Evolutionary conservation across 2,888 invertebrate species (phyloP).

Genomic region (Cryptus viduatorius): DNA sequence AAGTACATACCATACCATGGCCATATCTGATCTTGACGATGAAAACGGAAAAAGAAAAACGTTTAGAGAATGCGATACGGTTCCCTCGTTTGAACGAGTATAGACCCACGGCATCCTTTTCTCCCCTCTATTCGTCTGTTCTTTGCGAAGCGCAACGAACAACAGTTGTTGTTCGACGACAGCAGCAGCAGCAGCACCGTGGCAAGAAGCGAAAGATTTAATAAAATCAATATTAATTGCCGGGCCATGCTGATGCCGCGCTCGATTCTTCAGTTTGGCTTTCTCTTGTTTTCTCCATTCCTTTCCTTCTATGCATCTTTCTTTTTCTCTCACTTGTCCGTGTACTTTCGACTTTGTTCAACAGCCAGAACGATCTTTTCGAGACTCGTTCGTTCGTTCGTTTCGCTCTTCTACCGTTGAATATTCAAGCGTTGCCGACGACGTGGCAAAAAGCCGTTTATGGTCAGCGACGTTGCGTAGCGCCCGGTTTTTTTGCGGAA

Average conservation of each 20-base stretch:
- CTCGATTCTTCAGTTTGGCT: slow-evolving; percentile 42
- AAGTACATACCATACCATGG: slow-evolving; percentile 13
- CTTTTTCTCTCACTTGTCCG: slow-evolving; percentile 46
- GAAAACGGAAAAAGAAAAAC: slow-evolving; percentile 27
- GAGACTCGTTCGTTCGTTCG: slow-evolving; percentile 51
- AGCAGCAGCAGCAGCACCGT: background rate
- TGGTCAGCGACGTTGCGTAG: slow-evolving; percentile 77
- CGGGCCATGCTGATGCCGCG: slow-evolving; percentile 73
- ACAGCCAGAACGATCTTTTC: slow-evolving; percentile 59
- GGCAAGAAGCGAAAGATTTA: slow-evolving; percentile 79
- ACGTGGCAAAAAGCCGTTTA: slow-evolving; percentile 82
- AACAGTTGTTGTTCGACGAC: slow-evolving; percentile 50
- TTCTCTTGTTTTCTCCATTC: slow-evolving; percentile 17
- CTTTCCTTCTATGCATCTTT: slow-evolving; percentile 1
- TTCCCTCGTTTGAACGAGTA: slow-evolving; percentile 17
- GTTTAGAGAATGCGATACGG: slow-evolving; percentile 67
- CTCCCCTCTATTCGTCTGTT: slow-evolving; percentile 10
- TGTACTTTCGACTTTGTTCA: slow-evolving; percentile 64
- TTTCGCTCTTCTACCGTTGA: slow-evolving; percentile 75
- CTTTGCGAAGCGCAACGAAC: slow-evolving; percentile 45
- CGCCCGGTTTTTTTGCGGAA: slow-evolving; percentile 79
- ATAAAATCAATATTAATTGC: slow-evolving; percentile 84
- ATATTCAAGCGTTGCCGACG: slow-evolving; percentile 80
- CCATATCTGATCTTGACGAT: slow-evolving; percentile 49
- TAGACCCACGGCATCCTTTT: no score